These are phyloP conservation scores for Sycon ciliatum DNA, from an alignment of 37 sponge, comb jelly and placozoan species.

Conservation along the genomic window DNA sequence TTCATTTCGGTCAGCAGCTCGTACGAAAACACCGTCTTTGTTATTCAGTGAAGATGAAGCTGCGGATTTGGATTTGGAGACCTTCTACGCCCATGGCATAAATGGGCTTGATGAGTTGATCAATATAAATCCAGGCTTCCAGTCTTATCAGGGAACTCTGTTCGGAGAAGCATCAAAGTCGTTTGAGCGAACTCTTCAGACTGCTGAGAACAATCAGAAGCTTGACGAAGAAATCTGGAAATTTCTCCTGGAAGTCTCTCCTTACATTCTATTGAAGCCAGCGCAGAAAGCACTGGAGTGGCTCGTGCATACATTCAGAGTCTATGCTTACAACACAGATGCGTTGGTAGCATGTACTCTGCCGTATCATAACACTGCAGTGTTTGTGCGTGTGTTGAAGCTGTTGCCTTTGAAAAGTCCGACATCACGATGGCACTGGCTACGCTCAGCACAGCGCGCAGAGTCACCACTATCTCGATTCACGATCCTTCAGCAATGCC, in stretches of 20 bases:
- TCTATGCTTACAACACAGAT: constrained; percentile 62
- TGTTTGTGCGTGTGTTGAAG: constrained; percentile 75
- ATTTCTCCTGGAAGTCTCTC: constrained; percentile 63
- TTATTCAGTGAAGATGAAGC: too few species aligned
- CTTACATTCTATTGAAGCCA: constrained; percentile 69
- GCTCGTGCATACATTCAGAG: constrained; percentile 63
- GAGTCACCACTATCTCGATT: constrained; percentile 61
- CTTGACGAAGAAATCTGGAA: constrained; percentile 43
- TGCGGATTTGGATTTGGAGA: too few species aligned
- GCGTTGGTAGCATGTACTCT: constrained; percentile 74
- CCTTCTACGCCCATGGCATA: too few species aligned
- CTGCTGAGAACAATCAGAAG: constrained; percentile 31
- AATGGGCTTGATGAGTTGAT: constrained; percentile 88
- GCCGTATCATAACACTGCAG: constrained; percentile 80
- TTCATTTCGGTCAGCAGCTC: too few species aligned
- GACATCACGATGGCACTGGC: constrained; percentile 76
- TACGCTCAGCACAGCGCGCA: constrained; percentile 46
- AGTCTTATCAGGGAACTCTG: constrained; percentile 39
- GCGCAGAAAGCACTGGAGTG: constrained; percentile 89
- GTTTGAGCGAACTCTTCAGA: constrained; percentile 54
- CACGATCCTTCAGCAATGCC: constrained; percentile 61
- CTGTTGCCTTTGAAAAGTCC: constrained; percentile 57
- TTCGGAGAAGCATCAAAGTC: constrained; percentile 56
- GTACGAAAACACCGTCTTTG: too few species aligned
- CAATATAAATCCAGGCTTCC: constrained; percentile 41